These are phyloP conservation scores for Zaprionus africanus DNA, from an alignment of 1,140 invertebrate species.

Conservation along the genomic window DNA sequence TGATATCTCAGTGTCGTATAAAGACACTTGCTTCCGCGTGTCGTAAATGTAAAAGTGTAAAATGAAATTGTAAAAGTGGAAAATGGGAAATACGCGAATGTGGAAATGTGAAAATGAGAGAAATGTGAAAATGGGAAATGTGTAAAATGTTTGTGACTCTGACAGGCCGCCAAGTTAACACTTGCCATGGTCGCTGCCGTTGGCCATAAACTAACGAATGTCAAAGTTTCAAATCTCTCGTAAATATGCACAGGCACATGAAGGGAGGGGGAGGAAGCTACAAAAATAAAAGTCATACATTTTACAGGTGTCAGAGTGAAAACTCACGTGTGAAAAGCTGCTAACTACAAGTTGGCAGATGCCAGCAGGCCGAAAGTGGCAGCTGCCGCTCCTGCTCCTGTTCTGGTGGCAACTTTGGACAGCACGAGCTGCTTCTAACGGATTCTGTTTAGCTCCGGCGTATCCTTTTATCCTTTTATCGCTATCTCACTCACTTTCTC, in stretches of 20 bases:
- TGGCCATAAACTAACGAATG: conserved; percentile 60
- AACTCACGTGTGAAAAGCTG: conserved; percentile 55
- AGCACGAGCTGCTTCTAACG: conserved; percentile 7
- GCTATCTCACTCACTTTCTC: background rate
- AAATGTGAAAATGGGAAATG: background rate
- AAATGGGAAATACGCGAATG: conserved; percentile 12
- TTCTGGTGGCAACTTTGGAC: conserved; percentile 23
- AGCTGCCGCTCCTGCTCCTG: background rate
- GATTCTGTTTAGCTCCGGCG: conserved; percentile 32
- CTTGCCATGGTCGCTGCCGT: conserved; percentile 21
- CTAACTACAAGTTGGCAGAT: conserved; percentile 9
- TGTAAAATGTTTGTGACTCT: conserved; percentile 26
- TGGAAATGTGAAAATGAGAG: background rate
- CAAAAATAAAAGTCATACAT: conserved; percentile 50
- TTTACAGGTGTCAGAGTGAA: conserved; percentile 50
- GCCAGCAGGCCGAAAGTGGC: background rate
- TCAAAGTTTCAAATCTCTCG: conserved; percentile 57
- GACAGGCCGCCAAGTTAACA: conserved; percentile 44
- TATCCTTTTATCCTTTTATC: conserved; percentile 12
- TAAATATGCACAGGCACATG: conserved; percentile 31
- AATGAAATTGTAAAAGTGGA: conserved; percentile 5
- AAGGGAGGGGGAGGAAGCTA: background rate
- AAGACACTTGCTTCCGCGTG: conserved; percentile 1
- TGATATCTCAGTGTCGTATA: background rate
- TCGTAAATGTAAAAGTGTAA: conserved; percentile 27